Evolutionary conservation across 1,140 invertebrate species (phyloP), one percentile per base, ranked within the genome.

Genomic region (Doryteuthis pealeii): DNA sequence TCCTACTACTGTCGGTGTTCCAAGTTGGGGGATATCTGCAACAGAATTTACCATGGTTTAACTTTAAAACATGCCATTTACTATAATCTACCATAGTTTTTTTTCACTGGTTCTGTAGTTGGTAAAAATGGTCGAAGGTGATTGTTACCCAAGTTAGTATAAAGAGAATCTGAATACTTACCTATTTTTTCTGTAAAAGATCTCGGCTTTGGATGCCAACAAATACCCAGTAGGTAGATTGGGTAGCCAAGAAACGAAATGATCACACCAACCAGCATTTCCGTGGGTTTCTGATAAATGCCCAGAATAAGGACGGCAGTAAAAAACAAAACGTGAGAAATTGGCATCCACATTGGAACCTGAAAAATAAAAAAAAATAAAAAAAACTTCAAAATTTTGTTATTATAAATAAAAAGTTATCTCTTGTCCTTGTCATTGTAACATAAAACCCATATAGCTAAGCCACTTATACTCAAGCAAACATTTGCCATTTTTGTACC

Each of bases 201-300:
- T 58, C 87, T 81, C 0, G 95, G 94, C 82, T 94, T 93, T 33
- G 90, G 89, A 82, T 82, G 81, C 83, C 82, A 84, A 1, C 75
- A 76, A 6, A 90, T 81, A 40, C 85, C 86, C 28, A 89, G 54
- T 73, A 87, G 87, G 79, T 91, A 91, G 1, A 90, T 86, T 10
- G 90, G 90, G 35, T 90, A 81, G 45, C 90, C 90, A 58, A 88
- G 83, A 2, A 90, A 79, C 3, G 90, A 86, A 49, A 91, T 89
- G 80, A 92, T 82, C 14, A 93, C 88, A 18, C 94, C 96, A 81
- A 94, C 92, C 2, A 92, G 90, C 45, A 96, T 94, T 86, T 95
- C 93, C 72, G 90, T 88, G 5, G 95, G 94, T 74, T 92, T 91
- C 75, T 93, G 92, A 79, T 93, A 81, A 14, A 85, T 77, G 28